Base-by-base conservation (phyloP, 2,888 invertebrate species). In the Electrophaes corylata region DNA sequence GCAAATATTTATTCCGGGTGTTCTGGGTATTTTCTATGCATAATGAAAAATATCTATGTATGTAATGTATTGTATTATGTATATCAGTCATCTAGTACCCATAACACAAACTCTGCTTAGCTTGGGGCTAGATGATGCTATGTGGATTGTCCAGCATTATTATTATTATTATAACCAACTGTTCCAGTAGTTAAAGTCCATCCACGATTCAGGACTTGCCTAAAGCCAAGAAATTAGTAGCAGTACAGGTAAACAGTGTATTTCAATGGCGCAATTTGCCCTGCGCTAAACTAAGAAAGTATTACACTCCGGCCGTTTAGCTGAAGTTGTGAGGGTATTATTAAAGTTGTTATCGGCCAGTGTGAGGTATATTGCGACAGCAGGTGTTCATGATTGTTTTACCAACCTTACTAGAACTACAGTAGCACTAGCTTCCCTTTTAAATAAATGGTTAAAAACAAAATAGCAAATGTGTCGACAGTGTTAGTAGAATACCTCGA, bases 321-420 rank as follows among this genome's bases (percentile, higher is more conserved):
- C 53, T 64, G 45, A 57, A 59, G 50, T 63, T 60, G 57, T 57
- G 54, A 62, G 59, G 50, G 60, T 64, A 48, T 55, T 65, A 60
- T 60, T 60, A 62, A 51, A 57, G 57, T 59, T 66, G 62, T 58
- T 62, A 40, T 53, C 49, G 62, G 57, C 49, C 48, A 60, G 62
- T 62, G 56, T 62, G 57, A 60, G 60, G 62, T 56, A 64, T 62
- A 66, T 47, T 51, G 51, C 55, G 26, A 43, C 18, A 44, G 31
- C 60, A 60, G 60, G 60, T 60, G 60, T 11, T 43, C 47, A 12
- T 43, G 23, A 60, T 55, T 60, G 59, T 33, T 47, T 37, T 55
- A 51, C 50, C 50, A 50, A 39, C 29, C 49, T 20, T 18, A 45
- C 35, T 12, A 23, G 4, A 49, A 40, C 39, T 18, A 46, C 0